Conservation (phyloP, 2,113 vertebrate genomes). For the Neomonachus schauinslandi region DNA sequence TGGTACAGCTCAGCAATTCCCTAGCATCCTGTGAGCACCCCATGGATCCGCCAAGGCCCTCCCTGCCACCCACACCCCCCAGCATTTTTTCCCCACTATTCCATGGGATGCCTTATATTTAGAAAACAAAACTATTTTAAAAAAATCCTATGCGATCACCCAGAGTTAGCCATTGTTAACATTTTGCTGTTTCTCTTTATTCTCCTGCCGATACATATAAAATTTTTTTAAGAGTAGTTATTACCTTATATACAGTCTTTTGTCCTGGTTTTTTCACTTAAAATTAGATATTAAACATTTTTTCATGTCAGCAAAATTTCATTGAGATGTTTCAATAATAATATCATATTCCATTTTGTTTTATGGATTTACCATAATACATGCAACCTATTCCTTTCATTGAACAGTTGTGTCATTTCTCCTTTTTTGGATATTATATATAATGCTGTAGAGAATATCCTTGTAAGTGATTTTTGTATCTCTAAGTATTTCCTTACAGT, state of each 20-base stretch:
- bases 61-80: neutral
- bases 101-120: neutral
- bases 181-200: neutral
- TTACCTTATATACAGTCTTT: neutral
- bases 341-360: neutral
- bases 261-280: neutral
- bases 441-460: neutral
- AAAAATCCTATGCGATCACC: neutral
- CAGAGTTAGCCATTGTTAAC: neutral
- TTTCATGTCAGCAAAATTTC: neutral
- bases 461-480: neutral
- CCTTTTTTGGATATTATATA: neutral
- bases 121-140: neutral
- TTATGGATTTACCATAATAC: neutral
- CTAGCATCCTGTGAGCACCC: neutral
- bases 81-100: neutral
- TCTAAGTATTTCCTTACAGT: neutral
- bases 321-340: neutral
- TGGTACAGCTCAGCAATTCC: neutral
- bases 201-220: neutral
- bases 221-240: neutral
- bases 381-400: neutral
- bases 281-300: neutral
- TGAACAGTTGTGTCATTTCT: neutral
- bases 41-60: rapidly evolving